phyloP scores from a whole-genome alignment of 2,113 vertebrate genomes.

The Leptobrachium ailaonicum region DNA sequence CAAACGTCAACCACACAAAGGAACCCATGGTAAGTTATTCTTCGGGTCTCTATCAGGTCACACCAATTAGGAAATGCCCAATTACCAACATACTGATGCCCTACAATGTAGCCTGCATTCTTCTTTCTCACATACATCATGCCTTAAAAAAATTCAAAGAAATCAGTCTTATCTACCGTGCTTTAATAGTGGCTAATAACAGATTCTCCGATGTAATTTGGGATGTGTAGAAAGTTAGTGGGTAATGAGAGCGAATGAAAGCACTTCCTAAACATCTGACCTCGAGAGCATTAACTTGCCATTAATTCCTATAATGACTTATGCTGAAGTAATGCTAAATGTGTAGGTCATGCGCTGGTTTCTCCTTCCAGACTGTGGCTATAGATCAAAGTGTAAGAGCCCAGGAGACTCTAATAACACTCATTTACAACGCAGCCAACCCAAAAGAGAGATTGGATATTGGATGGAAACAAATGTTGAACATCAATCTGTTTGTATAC shows the following conservation, averaged over 20 bases:
- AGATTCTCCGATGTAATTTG: constrained; percentile 17
- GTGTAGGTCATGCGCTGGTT: neutral
- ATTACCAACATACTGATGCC: constrained; percentile 1
- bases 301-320: neutral
- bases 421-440: neutral
- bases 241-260: constrained; percentile 22
- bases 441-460: neutral
- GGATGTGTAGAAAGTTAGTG: constrained; percentile 7
- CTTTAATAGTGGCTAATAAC: constrained; percentile 34
- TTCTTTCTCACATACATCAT: constrained; percentile 13
- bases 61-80: constrained; percentile 12
- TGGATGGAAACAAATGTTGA: neutral
- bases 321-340: neutral
- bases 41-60: neutral
- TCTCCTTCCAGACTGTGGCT: neutral
- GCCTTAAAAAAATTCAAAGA: constrained; percentile 1
- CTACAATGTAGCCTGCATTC: neutral
- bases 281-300: neutral
- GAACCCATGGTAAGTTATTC: too few species aligned
- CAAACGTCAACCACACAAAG: too few species aligned
- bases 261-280: constrained; percentile 15
- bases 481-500: too few species aligned
- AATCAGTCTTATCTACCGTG: constrained; percentile 3
- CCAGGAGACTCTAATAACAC: neutral
- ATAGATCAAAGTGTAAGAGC: constrained; percentile 4